A percentile compares a stretch with the other conserved stretches of the same genome.
These are phyloP conservation scores for Achlya flavicornis DNA, from an alignment of 2,888 invertebrate genomes.

Conservation along the genomic window DNA sequence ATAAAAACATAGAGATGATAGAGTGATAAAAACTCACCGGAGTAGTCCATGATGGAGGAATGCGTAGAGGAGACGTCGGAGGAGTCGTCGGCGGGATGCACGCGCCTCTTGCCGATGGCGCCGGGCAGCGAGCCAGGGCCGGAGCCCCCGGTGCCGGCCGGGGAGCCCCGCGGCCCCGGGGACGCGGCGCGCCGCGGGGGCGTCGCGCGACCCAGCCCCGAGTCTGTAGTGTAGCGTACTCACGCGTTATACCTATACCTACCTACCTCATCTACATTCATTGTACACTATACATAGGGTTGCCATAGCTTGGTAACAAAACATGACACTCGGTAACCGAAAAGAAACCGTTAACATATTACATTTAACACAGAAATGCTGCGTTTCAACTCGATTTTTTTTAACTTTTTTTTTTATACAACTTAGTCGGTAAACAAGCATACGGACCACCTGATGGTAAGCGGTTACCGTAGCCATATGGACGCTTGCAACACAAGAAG, in stretches of 20 bases:
- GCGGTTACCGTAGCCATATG: no score
- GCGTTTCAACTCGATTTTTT: no score
- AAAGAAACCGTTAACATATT: no score
- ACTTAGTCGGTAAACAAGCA: no score
- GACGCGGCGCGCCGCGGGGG: constrained; percentile 94
- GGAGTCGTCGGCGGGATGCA: constrained; percentile 91
- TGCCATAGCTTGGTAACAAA: no score
- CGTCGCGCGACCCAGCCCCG: constrained; percentile 93
- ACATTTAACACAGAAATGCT: no score
- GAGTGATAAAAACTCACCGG: constrained; percentile 83
- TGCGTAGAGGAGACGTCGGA: constrained; percentile 94
- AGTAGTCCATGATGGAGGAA: constrained; percentile 94
- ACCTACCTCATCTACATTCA: constrained; percentile 47
- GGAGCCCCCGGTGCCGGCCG: constrained; percentile 91
- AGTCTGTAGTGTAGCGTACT: constrained; percentile 85
- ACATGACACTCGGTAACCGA: no score
- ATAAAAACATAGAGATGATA: background rate
- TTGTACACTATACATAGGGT: constrained; percentile 4
- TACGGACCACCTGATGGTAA: no score
- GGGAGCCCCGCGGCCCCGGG: constrained; percentile 88
- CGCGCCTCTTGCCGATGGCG: constrained; percentile 90
- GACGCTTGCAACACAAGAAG: no score
- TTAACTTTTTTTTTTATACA: no score
- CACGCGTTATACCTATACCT: no score
- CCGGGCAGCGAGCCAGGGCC: constrained; percentile 91